phyloP scores from a whole-genome alignment of 2,888 invertebrate genomes.

The Netelia melanura region DNA sequence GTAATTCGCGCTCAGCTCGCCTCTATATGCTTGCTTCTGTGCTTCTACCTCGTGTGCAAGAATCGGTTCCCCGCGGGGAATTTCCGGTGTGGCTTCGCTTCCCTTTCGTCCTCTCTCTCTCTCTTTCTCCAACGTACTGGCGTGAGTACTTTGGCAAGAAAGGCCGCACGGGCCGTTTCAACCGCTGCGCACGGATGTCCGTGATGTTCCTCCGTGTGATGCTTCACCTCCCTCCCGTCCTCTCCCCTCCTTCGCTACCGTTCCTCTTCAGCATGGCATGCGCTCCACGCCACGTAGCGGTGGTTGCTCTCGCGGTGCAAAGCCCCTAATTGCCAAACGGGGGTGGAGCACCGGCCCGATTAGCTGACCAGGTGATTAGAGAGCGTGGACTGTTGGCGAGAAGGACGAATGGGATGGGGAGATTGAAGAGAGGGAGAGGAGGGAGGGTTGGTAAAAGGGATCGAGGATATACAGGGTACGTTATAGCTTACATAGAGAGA shows the following conservation, averaged over 20 bases:
- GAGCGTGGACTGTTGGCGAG: constrained; percentile 49
- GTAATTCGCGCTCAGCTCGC: constrained; percentile 59
- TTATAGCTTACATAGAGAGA: no score
- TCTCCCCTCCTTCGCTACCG: neutral
- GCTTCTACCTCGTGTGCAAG: constrained; percentile 41
- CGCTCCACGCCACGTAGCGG: constrained; percentile 25
- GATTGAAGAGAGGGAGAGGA: neutral
- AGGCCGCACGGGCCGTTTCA: constrained; percentile 57
- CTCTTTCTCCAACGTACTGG: constrained; percentile 57
- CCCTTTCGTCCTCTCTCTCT: constrained; percentile 35
- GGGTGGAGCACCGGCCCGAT: constrained; percentile 62
- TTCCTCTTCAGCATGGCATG: constrained; percentile 24
- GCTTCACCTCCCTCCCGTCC: neutral
- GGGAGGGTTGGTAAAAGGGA: no score
- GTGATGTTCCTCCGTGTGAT: constrained; percentile 67
- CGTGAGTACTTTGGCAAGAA: constrained; percentile 24
- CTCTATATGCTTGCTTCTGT: constrained; percentile 8
- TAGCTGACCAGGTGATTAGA: constrained; percentile 69
- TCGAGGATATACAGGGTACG: no score
- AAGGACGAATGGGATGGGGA: constrained; percentile 38
- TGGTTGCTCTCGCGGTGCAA: constrained; percentile 40
- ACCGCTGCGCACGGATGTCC: constrained; percentile 68
- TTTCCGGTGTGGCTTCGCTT: constrained; percentile 41
- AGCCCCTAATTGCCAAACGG: constrained; percentile 68
- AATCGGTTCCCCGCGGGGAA: constrained; percentile 32